Evolutionary conservation across 2,888 invertebrate species (phyloP).

Genomic region (Blastobasis lacticolella): DNA sequence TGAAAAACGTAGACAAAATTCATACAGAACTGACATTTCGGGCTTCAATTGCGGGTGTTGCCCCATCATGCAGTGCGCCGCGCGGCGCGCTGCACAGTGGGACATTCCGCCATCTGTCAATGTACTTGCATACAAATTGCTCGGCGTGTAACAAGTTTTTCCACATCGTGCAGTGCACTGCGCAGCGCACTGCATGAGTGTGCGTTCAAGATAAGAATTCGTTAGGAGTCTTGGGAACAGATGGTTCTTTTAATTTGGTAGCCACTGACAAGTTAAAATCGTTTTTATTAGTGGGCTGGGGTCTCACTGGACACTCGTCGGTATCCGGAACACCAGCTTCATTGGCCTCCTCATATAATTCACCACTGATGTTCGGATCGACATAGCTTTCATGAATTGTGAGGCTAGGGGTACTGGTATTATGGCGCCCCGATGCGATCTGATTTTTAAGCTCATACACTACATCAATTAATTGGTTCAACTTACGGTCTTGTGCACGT

Average conservation of each 20-base stretch:
- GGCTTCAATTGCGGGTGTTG: too few species aligned
- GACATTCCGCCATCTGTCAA: too few species aligned
- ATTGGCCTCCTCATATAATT: background rate
- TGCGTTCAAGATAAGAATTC: too few species aligned
- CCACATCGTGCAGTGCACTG: too few species aligned
- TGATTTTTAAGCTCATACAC: background rate
- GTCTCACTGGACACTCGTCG: background rate
- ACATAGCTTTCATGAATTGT: background rate
- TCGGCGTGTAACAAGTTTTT: too few species aligned
- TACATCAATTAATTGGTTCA: background rate
- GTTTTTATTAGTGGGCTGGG: background rate
- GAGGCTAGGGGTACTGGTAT: background rate
- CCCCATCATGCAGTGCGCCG: too few species aligned
- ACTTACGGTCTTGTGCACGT: background rate
- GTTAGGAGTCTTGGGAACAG: background rate
- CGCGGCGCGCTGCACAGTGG: too few species aligned
- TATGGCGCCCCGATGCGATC: background rate
- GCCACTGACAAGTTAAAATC: constrained; percentile 10
- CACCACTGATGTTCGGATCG: background rate
- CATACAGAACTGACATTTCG: too few species aligned
- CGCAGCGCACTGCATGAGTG: too few species aligned
- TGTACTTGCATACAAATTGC: too few species aligned
- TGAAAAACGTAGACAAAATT: too few species aligned
- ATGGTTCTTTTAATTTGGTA: constrained; percentile 17
- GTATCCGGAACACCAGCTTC: background rate